Conservation (phyloP, 1,140 invertebrate genomes). For the Temnothorax curvispinosus region DNA sequence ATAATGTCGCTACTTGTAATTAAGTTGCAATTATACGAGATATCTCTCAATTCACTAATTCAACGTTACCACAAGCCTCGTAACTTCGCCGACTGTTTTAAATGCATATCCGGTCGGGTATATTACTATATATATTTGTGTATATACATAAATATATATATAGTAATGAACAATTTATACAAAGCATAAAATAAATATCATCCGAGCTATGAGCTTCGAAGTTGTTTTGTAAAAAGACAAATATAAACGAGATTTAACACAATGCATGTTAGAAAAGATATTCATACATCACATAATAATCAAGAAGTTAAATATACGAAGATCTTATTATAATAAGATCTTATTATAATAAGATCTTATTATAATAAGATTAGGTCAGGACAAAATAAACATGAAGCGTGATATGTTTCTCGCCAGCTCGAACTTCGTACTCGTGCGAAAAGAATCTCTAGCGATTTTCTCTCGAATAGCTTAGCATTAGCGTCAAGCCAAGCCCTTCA, state of each 20-base stretch:
- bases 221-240: background rate
- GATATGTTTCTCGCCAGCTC: background rate
- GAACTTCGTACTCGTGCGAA: background rate
- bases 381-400: background rate
- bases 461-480: constrained; percentile 58
- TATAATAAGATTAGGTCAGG: background rate
- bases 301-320: background rate
- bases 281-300: background rate
- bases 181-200: background rate
- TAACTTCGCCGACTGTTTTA: constrained; percentile 9
- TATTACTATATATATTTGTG: background rate
- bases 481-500: constrained; percentile 36
- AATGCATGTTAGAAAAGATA: background rate
- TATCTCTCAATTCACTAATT: constrained; percentile 35
- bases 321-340: no score
- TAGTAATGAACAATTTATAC: background rate
- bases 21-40: constrained; percentile 40
- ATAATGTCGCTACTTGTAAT: constrained; percentile 39
- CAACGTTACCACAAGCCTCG: background rate
- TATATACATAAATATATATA: background rate
- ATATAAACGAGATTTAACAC: background rate
- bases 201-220: background rate
- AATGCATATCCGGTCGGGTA: constrained; percentile 10
- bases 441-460: constrained; percentile 28
- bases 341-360: no score